Evolutionary conservation across 1,140 invertebrate genomes (phyloP).

Genomic region (Pseudomyrmex cubaensis): DNA sequence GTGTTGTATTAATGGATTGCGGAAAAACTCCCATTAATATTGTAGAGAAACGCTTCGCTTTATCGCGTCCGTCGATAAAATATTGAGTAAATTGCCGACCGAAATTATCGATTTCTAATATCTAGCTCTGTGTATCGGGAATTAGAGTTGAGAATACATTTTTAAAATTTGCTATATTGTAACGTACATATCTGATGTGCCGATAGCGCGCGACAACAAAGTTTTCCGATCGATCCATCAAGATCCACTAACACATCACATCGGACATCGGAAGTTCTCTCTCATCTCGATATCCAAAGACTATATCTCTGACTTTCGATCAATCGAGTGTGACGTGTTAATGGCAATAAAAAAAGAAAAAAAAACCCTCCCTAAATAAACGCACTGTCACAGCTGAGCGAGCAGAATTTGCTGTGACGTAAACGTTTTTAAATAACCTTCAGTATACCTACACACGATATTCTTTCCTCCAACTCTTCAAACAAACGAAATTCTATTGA

Average conservation of each 20-base stretch:
- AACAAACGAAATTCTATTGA: too few relatives aligned
- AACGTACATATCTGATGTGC: neutral
- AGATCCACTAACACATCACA: neutral
- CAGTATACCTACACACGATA: neutral
- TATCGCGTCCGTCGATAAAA: neutral
- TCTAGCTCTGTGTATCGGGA: neutral
- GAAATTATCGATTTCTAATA: conserved; percentile 1
- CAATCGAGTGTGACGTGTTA: conserved; percentile 22
- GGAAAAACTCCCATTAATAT: neutral
- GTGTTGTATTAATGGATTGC: neutral
- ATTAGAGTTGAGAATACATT: neutral
- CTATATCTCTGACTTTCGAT: conserved; percentile 9
- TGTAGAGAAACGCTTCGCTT: neutral
- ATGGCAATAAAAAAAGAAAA: neutral
- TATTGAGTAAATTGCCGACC: neutral
- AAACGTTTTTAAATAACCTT: neutral
- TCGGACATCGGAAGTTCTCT: conserved; percentile 9
- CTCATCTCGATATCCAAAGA: conserved; percentile 6
- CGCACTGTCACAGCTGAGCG: neutral
- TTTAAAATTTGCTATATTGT: neutral
- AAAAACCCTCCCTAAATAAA: neutral
- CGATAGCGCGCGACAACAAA: conserved; percentile 7
- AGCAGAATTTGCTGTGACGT: neutral
- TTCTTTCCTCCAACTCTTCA: too few relatives aligned
- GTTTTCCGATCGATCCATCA: conserved; percentile 3